Percentiles rank a stretch among this genome's conserved stretches.
Evolutionary conservation across 1,140 invertebrate genomes (phyloP).

Genomic region (Pomacea maculata): DNA sequence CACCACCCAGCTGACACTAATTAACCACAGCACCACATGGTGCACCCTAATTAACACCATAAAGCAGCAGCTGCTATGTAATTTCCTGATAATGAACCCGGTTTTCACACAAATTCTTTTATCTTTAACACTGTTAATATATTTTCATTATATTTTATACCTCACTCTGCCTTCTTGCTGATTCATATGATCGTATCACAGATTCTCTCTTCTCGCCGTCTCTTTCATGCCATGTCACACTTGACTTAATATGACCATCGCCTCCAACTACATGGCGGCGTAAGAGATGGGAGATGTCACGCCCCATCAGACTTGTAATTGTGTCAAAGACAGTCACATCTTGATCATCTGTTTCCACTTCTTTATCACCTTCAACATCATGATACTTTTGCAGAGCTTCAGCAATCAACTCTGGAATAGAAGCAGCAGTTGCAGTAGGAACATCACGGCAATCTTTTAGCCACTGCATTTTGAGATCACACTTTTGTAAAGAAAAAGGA

Average conservation of each 20-base stretch:
- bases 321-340: conserved; percentile 56
- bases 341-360: conserved; percentile 33
- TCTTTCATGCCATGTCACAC: not conserved
- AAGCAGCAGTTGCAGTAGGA: not conserved
- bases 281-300: conserved; percentile 37
- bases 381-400: conserved; percentile 48
- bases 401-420: conserved; percentile 50
- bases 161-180: not conserved
- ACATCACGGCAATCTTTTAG: too few relatives aligned
- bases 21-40: too few relatives aligned
- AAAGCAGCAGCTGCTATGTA: too few relatives aligned
- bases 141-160: too few relatives aligned
- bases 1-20: too few relatives aligned
- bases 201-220: not conserved
- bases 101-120: too few relatives aligned
- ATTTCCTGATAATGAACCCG: too few relatives aligned
- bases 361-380: conserved; percentile 31
- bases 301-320: conserved; percentile 47
- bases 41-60: too few relatives aligned
- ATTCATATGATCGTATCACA: not conserved
- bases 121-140: too few relatives aligned
- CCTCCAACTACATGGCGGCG: conserved; percentile 29
- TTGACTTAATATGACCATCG: not conserved
- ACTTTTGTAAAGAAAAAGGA: too few relatives aligned
- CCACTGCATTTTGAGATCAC: too few relatives aligned